Evolutionary conservation across 2,797 vertebrate genomes (phyloP), one percentile per base, ranked within the genome.

Genomic region (Bradypus variegatus): DNA sequence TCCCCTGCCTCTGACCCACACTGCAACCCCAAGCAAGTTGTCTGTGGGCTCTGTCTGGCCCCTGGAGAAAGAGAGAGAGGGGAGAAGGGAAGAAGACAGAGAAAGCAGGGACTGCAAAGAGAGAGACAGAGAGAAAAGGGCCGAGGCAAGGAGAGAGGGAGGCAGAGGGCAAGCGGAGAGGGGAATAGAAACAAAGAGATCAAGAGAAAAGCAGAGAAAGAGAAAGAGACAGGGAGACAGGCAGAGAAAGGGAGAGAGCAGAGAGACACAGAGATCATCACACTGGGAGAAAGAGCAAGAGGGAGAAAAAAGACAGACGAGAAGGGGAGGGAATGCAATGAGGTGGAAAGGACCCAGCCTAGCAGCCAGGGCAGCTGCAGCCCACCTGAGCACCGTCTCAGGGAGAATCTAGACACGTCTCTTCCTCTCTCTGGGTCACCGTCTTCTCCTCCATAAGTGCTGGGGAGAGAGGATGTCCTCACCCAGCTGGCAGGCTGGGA

Each of bases 141-240:
- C n/a, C n/a, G n/a, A n/a, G n/a, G 21, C 23, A 5, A 3, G 14
- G 6, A 67, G 10, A 33, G 31, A 15, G 10, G 15, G 27, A 6
- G 31, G 27, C 6, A 11, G 11, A 8, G 7, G 31, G 0, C 1
- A 21, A 55, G 41, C 11, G 58, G 70, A 19, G 33, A 27, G n/a
- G 33, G 60, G 29, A 23, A 62, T 29, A 10, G 15, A 18, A 31
- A 45, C 8, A 33, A 55, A n/a, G 23, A 31, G 15, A 10, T 33
- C 5, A 45, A 29, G 50, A 29, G 18, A 6, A 0, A 1, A 62
- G 41, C 15, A 25, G 25, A 27, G 50, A 41, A 27, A 36, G 23
- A 55, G 82, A 23, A 23, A 33, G 3, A 10, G 3, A 10, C 3
- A 1, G 2, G 14, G 33, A 38, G 6, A 33, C 8, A 21, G 25